phyloP scores from a whole-genome alignment of 2,113 vertebrate species.

The Donacobius atricapilla region DNA sequence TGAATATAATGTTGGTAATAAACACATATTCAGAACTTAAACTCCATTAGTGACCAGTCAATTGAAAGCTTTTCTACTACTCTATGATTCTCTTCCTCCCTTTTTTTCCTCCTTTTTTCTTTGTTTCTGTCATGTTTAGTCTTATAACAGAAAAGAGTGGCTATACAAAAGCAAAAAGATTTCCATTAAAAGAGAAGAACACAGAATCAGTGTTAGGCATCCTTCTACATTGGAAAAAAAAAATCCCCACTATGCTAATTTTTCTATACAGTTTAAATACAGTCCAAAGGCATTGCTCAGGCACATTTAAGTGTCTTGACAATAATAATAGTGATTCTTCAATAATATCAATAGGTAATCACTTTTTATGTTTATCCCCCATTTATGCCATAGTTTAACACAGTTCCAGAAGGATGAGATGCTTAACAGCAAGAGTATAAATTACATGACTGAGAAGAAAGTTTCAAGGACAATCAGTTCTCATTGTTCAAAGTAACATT shows the following conservation, averaged over 20 bases:
- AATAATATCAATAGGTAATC: background rate
- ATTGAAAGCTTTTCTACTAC: background rate
- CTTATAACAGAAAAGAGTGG: background rate
- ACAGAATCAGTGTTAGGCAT: background rate
- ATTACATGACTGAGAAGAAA: slow-evolving; percentile 6
- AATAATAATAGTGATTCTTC: background rate
- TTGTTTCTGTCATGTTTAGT: background rate
- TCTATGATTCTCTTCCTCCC: background rate
- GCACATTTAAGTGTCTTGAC: background rate
- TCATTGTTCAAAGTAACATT: background rate
- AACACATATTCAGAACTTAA: background rate
- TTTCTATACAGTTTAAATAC: background rate
- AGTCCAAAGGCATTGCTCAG: background rate
- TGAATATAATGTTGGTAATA: background rate
- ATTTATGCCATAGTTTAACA: background rate
- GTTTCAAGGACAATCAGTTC: slow-evolving; percentile 17
- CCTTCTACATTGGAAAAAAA: background rate
- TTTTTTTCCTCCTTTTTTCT: rapidly evolving
- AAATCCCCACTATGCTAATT: background rate
- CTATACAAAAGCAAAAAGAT: background rate
- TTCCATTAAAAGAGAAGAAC: background rate
- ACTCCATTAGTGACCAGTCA: background rate
- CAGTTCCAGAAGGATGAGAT: background rate
- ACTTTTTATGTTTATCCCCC: background rate
- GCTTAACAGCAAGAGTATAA: background rate